Evolutionary conservation across 2,797 vertebrate species (phyloP).

Genomic region (Aldrovandia affinis): DNA sequence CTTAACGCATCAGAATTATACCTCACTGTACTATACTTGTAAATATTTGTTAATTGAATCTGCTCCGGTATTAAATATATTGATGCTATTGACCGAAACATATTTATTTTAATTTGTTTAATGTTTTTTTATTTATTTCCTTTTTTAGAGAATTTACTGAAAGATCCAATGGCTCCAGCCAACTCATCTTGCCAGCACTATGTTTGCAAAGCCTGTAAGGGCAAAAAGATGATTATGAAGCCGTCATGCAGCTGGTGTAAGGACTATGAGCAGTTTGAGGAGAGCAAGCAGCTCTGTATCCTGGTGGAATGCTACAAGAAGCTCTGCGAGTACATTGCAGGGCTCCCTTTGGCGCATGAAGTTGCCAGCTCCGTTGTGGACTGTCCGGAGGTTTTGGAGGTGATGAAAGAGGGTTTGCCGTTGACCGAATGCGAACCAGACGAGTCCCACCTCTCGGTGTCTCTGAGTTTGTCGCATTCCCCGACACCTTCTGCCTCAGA

Average conservation of each 20-base stretch:
- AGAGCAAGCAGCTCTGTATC: slow-evolving; percentile 92
- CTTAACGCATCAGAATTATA: neutral
- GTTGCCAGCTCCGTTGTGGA: slow-evolving; percentile 85
- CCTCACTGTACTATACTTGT: neutral
- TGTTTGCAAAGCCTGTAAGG: slow-evolving; percentile 92
- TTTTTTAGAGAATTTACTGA: slow-evolving; percentile 87
- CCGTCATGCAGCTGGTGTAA: slow-evolving; percentile 93
- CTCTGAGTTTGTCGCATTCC: slow-evolving; percentile 85
- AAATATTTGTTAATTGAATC: neutral
- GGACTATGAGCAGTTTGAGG: slow-evolving; percentile 92
- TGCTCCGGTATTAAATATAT: too few species aligned
- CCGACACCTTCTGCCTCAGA: slow-evolving; percentile 83
- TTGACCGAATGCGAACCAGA: slow-evolving; percentile 70
- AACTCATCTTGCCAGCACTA: slow-evolving; percentile 93
- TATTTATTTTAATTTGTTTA: slow-evolving; percentile 41
- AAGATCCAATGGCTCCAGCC: slow-evolving; percentile 90
- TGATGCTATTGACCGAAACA: neutral
- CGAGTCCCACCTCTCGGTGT: slow-evolving; percentile 69
- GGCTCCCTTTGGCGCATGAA: slow-evolving; percentile 84
- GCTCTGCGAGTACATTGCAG: slow-evolving; percentile 91
- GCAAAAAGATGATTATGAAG: slow-evolving; percentile 93
- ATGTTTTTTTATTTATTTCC: slow-evolving; percentile 57
- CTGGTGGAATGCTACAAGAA: slow-evolving; percentile 93
- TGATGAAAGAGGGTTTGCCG: slow-evolving; percentile 87
- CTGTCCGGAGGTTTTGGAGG: slow-evolving; percentile 86